Percentiles rank a stretch among this genome's conserved stretches.
These are phyloP conservation scores for Palaemon carinicauda DNA, from an alignment of 1,140 invertebrate genomes.

Conservation along the genomic window DNA sequence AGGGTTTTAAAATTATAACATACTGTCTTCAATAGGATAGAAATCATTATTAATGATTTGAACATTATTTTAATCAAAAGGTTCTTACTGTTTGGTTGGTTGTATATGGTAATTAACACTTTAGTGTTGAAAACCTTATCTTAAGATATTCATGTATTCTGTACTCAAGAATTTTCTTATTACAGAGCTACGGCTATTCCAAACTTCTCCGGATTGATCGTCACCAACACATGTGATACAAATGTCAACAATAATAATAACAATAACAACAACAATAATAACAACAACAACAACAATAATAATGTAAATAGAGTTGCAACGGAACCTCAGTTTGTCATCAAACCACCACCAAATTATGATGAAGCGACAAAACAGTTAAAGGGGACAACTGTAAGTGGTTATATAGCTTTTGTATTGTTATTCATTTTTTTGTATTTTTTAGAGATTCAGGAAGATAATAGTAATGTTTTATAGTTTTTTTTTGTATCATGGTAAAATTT, in stretches of 20 bases:
- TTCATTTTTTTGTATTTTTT: no score
- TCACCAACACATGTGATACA: slow-evolving; percentile 60
- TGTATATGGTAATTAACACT: no score
- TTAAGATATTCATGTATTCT: no score
- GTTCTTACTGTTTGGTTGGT: no score
- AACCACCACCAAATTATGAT: slow-evolving; percentile 74
- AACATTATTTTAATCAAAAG: no score
- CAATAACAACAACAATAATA: slow-evolving; percentile 44
- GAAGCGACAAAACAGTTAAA: slow-evolving; percentile 76
- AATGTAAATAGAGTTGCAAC: slow-evolving; percentile 61
- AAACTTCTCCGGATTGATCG: slow-evolving; percentile 67
- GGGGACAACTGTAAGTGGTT: slow-evolving; percentile 61
- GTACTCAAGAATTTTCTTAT: slow-evolving; percentile 17
- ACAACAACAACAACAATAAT: slow-evolving; percentile 52
- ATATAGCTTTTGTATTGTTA: background rate
- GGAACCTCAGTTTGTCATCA: slow-evolving; percentile 64
- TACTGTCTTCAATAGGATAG: no score
- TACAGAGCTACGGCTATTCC: slow-evolving; percentile 68
- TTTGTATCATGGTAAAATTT: no score
- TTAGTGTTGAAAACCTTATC: no score
- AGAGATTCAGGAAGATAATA: no score
- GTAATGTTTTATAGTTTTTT: no score
- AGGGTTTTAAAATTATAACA: no score
- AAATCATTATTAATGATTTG: no score
- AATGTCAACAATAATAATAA: slow-evolving; percentile 17